A percentile compares a stretch with the other conserved stretches of the same genome.
Evolutionary conservation across 2,113 vertebrate species (phyloP).

Genomic region (Rousettus leschenaultii): DNA sequence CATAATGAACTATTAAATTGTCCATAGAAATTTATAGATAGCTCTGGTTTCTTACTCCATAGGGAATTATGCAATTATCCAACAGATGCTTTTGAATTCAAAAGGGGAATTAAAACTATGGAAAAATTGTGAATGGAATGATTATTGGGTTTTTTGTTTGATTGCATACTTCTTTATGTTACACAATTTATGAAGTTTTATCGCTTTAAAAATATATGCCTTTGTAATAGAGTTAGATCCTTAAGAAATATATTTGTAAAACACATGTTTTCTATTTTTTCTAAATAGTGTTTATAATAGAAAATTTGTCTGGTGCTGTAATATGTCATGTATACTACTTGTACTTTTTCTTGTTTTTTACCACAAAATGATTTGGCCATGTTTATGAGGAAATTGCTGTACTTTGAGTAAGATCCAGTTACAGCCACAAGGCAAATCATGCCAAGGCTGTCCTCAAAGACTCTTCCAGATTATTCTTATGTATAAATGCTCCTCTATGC

Average conservation of each 20-base stretch:
- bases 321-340: constrained; percentile 42
- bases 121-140: not conserved
- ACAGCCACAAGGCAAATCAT: not conserved
- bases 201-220: constrained; percentile 15
- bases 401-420: not conserved
- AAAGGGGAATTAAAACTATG: not conserved
- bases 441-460: not conserved
- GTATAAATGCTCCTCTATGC: not conserved
- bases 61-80: constrained; percentile 23
- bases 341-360: constrained; percentile 54
- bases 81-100: not conserved
- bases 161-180: not conserved
- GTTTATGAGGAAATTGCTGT: not conserved
- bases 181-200: not conserved
- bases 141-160: not conserved
- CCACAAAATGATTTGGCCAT: not conserved
- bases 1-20: not conserved
- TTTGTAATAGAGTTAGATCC: not conserved
- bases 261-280: constrained; percentile 41
- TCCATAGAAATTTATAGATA: not conserved
- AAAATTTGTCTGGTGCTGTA: constrained; percentile 29
- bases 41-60: not conserved
- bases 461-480: not conserved
- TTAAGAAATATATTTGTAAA: constrained; percentile 47
- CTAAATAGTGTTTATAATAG: not conserved